Conservation (phyloP, 2,113 vertebrate species). For the Rhinopithecus roxellana region DNA sequence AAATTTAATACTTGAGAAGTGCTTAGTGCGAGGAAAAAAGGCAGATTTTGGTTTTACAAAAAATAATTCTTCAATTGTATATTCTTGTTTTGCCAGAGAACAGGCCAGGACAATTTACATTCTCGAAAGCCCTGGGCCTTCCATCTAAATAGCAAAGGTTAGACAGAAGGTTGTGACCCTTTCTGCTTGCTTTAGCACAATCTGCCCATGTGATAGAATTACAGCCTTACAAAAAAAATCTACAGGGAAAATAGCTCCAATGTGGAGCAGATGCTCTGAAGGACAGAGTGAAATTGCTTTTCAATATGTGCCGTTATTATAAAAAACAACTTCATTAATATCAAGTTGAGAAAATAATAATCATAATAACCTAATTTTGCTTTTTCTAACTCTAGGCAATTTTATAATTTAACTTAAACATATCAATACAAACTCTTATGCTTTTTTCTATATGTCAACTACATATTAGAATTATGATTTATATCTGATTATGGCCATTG, state of each 20-base stretch:
- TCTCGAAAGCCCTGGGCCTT: constrained; percentile 12
- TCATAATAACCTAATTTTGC: neutral
- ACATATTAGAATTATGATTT: neutral
- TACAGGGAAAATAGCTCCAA: neutral
- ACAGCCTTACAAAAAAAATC: neutral
- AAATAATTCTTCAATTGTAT: neutral
- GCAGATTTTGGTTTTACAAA: constrained; percentile 2
- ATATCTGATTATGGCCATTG: neutral
- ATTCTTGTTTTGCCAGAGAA: neutral
- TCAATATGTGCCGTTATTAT: neutral
- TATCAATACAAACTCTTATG: neutral
- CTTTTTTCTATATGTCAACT: neutral
- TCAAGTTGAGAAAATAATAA: neutral
- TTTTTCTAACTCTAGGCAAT: neutral
- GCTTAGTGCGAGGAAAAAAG: neutral
- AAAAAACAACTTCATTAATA: neutral
- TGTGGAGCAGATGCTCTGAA: neutral
- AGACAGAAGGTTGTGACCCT: neutral
- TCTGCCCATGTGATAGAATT: neutral
- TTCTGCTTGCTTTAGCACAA: neutral
- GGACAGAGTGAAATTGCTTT: neutral
- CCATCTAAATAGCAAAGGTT: neutral
- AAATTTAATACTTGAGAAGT: constrained; percentile 45
- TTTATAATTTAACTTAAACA: neutral
- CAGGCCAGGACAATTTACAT: neutral